Conservation (phyloP, 2,888 invertebrate genomes). For the Dryomyza anilis region DNA sequence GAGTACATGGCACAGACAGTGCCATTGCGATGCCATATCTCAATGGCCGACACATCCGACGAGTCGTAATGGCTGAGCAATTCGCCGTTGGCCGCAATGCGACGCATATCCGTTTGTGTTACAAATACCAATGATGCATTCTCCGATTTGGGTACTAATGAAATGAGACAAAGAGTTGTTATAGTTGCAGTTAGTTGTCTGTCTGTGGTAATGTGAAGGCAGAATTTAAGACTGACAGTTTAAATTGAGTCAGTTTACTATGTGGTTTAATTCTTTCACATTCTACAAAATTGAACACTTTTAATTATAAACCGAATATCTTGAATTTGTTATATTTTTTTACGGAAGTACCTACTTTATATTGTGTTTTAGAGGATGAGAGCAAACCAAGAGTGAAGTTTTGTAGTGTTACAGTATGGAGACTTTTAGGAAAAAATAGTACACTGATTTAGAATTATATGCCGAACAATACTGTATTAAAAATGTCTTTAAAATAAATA, state of each 20-base stretch:
- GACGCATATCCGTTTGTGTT: slow-evolving; percentile 70
- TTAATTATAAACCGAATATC: too few species aligned
- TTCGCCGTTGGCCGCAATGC: slow-evolving; percentile 66
- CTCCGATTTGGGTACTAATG: slow-evolving; percentile 68
- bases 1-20: slow-evolving; percentile 76
- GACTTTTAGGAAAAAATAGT: too few species aligned
- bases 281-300: too few species aligned
- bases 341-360: too few species aligned
- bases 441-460: too few species aligned
- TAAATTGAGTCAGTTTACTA: neutral
- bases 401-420: too few species aligned
- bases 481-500: too few species aligned
- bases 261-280: too few species aligned
- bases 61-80: slow-evolving; percentile 47
- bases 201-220: neutral
- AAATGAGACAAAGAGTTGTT: neutral
- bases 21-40: slow-evolving; percentile 71
- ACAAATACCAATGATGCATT: slow-evolving; percentile 72
- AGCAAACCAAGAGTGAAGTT: too few species aligned
- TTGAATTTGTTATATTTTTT: too few species aligned
- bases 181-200: neutral
- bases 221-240: neutral
- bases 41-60: slow-evolving; percentile 62
- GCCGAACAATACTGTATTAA: too few species aligned
- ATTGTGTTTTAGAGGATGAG: too few species aligned